Evolutionary conservation across 2,113 vertebrate genomes (phyloP), one percentile per base, ranked within the genome.

Genomic region (Mionectes macconnelli): DNA sequence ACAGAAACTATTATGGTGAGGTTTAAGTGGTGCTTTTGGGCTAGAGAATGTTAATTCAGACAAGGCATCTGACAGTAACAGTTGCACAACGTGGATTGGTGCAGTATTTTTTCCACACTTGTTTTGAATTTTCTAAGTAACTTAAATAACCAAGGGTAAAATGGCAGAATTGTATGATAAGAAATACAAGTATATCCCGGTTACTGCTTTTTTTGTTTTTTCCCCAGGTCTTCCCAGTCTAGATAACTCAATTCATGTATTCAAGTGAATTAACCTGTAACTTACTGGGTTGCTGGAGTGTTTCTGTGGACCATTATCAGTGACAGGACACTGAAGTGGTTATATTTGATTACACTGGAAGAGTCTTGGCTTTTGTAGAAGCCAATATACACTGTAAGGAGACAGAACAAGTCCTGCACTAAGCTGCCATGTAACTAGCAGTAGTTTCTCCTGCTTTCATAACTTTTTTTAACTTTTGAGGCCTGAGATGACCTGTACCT

Each of bases 21-120:
- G 86, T 95, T 93, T 96, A 86, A 94, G 88, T 85, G 84, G 73
- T 3, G 25, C 87, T 93, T 96, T 94, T 91, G 59, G 83, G 30
- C 50, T 89, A 39, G 60, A 87, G 73, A 35, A 90, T 72, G 47
- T 96, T 96, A 91, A 96, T 83, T 88, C 84, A 91, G 96, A 33
- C 53, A 67, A 74, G 67, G 76, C 89, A 42, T 67, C 76, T 81
- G 76, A 81, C 44, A 44, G 53, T 60, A 74, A 93, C 82, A 85
- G 77, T 76, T 60, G 39, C 42, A 70, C 74, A 22, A 3, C 33
- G 57, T 64, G 76, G 60, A 47, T n/a, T 18, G 6, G 31, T 57
- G 83, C 47, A 35, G 67, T 56, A 39, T 81, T 93, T 44, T 91
- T 79, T 80, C 59, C 22, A 30, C 45, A 16, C 57, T 90, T 80